Base-by-base conservation (phyloP, 2,888 invertebrate species). In the Anthoptus insignis region DNA sequence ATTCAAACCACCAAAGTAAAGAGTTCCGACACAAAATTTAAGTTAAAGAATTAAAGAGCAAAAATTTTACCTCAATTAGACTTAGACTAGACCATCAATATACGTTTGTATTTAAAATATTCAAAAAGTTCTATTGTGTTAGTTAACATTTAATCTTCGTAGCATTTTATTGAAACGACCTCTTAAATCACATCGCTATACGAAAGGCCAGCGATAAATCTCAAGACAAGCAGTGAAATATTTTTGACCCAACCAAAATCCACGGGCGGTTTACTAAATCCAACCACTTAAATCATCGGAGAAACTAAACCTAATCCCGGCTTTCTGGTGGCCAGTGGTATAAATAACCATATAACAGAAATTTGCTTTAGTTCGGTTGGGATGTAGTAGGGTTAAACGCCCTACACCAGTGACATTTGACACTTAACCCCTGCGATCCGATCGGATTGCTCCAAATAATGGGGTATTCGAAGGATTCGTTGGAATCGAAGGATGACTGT, bases 381-480 rank as follows among this genome's bases (percentile, higher is more conserved):
- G 53, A 21, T 37, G 56, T 22, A 19, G 42, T 27, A 37, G 59
- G 65, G 59, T 65, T 59, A 59, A 65, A 56, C 45, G 52, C 32
- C 49, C 54, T 42, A 64, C 42, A 59, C 59, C 63, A 64, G 54
- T 68, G 65, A 58, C 68, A 60, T 67, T 71, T 64, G 61, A 64
- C 64, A 66, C 65, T 68, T 56, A 67, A 69, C 68, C 71, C 68
- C 67, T 67, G 64, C 60, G 39, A 59, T 63, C 63, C 50, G 68
- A 71, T 68, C 65, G 68, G 68, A 68, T 71, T 59, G 60, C 37
- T 14, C 67, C 63, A 19, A 54, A 67, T 71, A 64, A 71, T 61
- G 60, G 66, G 37, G 32, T 49, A 37, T 64, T 16, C 29, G 24
- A 57, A 39, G 42, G 60, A 21, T 53, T 60, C 39, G 13, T 42